Evolutionary conservation across 1,140 invertebrate species (phyloP), one percentile per base, ranked within the genome.

Genomic region (Papilio helenus): DNA sequence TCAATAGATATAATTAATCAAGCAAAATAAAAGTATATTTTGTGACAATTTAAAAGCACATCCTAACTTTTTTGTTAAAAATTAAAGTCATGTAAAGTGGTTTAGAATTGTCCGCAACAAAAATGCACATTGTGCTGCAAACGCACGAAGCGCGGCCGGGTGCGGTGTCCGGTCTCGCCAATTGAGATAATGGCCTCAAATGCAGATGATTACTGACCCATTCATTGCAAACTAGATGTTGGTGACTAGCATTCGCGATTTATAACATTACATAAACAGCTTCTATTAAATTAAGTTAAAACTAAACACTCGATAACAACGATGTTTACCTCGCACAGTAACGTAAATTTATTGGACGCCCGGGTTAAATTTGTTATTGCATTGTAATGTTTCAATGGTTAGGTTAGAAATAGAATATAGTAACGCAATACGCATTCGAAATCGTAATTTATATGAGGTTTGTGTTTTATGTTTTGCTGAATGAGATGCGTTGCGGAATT

Each of bases 121-220:
- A 90, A 73, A 73, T 18, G 86, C 86, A 87, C 84, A 92, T 92
- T 92, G 88, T 92, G 71, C 85, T 86, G 86, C 89, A 89, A 88
- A 87, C 81, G 85, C 80, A 76, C 89, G 86, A 83, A 76, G 80
- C 76, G 77, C 84, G 83, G 80, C 81, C 89, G 90, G 91, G 91
- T 88, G 93, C 91, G 91, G 93, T 89, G 89, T 92, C 91, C 91
- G 89, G 86, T 84, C 88, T 88, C 84, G 89, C 88, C 92, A 93
- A 94, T 94, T 94, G 91, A 94, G 88, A 92, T 94, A 94, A 94
- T 94, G 82, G 86, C 85, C 83, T 87, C 88, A 92, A 93, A 93
- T 93, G 90, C 89, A 93, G 85, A 92, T 93, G 88, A 93, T 93
- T 93, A 94, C 91, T 90, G 88, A 88, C 88, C 90, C 88, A 92